Evolutionary conservation across 2,797 vertebrate genomes (phyloP).

Genomic region (Otolemur crassicaudatus): DNA sequence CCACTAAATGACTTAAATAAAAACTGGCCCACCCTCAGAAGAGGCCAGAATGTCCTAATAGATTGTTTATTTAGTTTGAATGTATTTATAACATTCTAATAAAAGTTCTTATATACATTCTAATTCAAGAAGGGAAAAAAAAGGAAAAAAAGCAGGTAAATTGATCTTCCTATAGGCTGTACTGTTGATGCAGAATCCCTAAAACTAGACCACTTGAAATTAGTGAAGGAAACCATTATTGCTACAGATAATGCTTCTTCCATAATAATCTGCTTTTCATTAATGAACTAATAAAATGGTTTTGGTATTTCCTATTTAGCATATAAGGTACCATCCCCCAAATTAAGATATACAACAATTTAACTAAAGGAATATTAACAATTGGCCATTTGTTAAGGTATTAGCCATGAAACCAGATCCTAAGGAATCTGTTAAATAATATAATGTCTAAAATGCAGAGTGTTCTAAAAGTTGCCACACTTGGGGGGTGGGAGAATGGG

Average conservation of each 20-base stretch:
- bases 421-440: neutral
- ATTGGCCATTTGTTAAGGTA: neutral
- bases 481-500: too few species aligned
- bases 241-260: neutral
- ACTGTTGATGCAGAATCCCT: neutral
- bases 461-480: too few species aligned
- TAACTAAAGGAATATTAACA: neutral
- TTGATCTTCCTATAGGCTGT: neutral
- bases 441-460: neutral
- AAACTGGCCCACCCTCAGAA: constrained; percentile 36
- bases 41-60: neutral
- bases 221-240: neutral
- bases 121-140: neutral
- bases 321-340: neutral
- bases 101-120: too few species aligned
- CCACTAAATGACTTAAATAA: constrained; percentile 33
- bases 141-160: neutral
- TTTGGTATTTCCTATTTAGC: neutral
- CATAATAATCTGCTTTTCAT: neutral
- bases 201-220: neutral
- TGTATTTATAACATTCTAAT: too few species aligned
- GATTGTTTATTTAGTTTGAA: constrained; percentile 53
- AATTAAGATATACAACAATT: neutral
- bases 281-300: neutral
- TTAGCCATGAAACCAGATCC: neutral